These are phyloP conservation scores for Euglossa dilemma DNA, from an alignment of 1,140 invertebrate genomes.

Conservation along the genomic window DNA sequence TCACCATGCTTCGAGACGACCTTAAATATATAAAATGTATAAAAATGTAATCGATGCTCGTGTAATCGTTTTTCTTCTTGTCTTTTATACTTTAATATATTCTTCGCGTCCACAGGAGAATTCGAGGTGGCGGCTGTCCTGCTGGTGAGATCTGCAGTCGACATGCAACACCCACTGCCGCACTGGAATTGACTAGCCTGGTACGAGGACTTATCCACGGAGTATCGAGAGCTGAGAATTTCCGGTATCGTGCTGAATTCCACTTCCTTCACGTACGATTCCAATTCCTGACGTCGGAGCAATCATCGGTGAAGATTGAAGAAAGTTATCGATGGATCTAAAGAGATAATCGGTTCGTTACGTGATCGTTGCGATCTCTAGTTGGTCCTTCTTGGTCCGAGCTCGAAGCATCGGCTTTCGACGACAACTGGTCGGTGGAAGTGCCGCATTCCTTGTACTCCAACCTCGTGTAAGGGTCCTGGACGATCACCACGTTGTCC, in stretches of 20 bases:
- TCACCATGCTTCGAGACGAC: conserved; percentile 9
- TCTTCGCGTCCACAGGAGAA: not conserved
- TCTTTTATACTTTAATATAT: conserved; percentile 23
- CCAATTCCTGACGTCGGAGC: not conserved
- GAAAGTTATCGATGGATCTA: too few relatives aligned
- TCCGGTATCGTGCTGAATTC: conserved; percentile 5
- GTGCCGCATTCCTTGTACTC: conserved; percentile 1
- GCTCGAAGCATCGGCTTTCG: conserved; percentile 8
- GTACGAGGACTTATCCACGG: not conserved
- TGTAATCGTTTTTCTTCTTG: too few relatives aligned
- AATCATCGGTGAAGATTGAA: not conserved
- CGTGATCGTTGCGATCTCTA: conserved; percentile 3
- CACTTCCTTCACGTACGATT: conserved; percentile 8
- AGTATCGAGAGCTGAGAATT: not conserved
- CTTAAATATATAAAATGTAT: not conserved
- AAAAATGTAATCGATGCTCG: too few relatives aligned
- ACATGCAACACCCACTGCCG: conserved; percentile 8
- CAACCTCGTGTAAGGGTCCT: conserved; percentile 9
- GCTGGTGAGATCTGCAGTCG: not conserved
- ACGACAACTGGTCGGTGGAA: not conserved
- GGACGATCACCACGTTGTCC: conserved; percentile 20
- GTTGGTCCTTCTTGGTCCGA: conserved; percentile 6
- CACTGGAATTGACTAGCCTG: not conserved
- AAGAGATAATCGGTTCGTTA: too few relatives aligned
- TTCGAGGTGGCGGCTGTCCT: not conserved